Base-by-base conservation (phyloP, 2,888 invertebrate genomes). In the Perdita meconis region DNA sequence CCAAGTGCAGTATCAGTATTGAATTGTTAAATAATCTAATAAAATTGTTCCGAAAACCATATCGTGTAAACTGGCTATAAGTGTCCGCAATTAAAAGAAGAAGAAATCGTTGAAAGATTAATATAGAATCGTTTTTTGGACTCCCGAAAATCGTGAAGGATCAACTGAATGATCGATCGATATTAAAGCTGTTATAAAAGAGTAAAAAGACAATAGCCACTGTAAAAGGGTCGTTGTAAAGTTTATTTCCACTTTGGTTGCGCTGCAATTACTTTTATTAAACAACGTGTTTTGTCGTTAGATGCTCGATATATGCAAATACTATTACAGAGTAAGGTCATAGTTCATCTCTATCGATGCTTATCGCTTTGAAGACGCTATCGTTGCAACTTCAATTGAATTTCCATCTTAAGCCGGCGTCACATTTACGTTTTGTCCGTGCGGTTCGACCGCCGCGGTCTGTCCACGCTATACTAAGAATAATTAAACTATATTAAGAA, bases 211-310 rank as follows among this genome's bases (percentile, higher is more conserved):
- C 44, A 34, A 30, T 10, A 40, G 22, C 26, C 6, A 12, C 36
- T 24, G 57, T 55, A 47, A 47, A n/a, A 56, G 1, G 22, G 16
- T 51, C 24, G 34, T 42, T 63, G 24, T 44, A 50, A 61, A 61
- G 24, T 57, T 76, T 51, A 66, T 61, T 74, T 50, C 42, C 55
- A 38, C n/a, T 51, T 26, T 57, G 42, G 61, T 75, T 60, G 51
- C 50, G 19, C n/a, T 34, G 72, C 24, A 3, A 24, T 30, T 34
- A n/a, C 55, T 47, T 67, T 72, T 47, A 60, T 72, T 36, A 12
- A n/a, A 47, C 47, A 61, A 50, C 8, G 13, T 0, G 16, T 40
- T 38, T 70, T 30, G 6, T 6, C n/a, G 47, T n/a, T 22, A 12
- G 24, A 60, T 38, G n/a, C 16, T 8, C 3, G 22, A 24, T n/a